Evolutionary conservation across 2,888 invertebrate species (phyloP).

Genomic region (Cremastinae sp.): DNA sequence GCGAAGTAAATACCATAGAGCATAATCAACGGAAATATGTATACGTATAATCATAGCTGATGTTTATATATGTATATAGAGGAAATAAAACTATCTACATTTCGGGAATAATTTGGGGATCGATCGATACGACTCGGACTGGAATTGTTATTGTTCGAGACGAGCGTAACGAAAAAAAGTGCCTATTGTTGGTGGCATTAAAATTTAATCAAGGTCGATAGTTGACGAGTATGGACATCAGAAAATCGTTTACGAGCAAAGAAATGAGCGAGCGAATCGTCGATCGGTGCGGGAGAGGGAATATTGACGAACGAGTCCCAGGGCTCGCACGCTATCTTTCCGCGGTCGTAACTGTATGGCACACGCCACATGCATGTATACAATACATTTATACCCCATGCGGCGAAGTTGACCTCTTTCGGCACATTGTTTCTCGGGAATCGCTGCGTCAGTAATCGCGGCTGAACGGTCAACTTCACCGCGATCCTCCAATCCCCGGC

Average conservation of each 20-base stretch:
- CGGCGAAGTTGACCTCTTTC: conserved; percentile 43
- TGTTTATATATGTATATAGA: too few species aligned
- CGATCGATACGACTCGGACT: too few species aligned
- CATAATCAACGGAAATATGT: too few species aligned
- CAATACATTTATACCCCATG: background rate
- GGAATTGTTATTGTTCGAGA: too few species aligned
- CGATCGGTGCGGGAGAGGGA: too few species aligned
- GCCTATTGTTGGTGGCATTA: background rate
- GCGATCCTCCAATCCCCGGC: background rate
- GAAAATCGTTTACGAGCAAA: too few species aligned
- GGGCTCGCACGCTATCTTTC: conserved; percentile 54
- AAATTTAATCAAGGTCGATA: too few species aligned
- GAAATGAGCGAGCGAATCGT: too few species aligned
- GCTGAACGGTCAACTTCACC: conserved; percentile 47
- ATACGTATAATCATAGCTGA: too few species aligned
- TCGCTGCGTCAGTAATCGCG: background rate
- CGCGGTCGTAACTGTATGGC: conserved; percentile 9
- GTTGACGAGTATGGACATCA: too few species aligned
- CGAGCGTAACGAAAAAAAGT: background rate
- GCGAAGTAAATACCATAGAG: too few species aligned
- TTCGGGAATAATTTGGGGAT: too few species aligned
- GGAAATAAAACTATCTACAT: background rate
- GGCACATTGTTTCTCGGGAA: conserved; percentile 14
- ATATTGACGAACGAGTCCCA: conserved; percentile 43
- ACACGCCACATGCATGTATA: background rate